Conservation (phyloP, 2,797 vertebrate genomes). For the Atherinosoma microstoma region DNA sequence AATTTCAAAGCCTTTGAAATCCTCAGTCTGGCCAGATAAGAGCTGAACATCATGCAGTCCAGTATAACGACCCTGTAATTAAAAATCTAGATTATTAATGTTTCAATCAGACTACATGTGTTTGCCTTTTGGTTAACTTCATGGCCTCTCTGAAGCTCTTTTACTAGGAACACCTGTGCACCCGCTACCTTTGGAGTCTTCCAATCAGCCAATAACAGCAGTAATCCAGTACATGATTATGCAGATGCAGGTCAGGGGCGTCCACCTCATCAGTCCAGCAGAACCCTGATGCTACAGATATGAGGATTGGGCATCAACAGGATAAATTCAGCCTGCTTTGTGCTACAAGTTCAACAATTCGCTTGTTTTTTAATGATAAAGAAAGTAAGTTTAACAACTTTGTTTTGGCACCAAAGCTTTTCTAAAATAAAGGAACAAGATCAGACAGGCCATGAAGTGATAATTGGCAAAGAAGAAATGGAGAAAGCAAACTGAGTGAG, state of each 20-base stretch:
- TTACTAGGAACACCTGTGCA: not conserved
- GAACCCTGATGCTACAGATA: not conserved
- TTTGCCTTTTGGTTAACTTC: not conserved
- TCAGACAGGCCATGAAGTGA: no score
- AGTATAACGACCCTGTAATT: no score
- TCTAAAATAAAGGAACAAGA: not conserved
- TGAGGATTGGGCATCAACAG: no score
- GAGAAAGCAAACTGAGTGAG: not conserved
- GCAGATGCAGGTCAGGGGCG: no score
- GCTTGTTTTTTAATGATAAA: not conserved
- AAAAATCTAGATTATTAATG: no score
- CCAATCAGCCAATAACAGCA: not conserved
- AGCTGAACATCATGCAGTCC: not conserved
- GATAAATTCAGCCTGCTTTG: no score
- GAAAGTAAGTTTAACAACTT: not conserved
- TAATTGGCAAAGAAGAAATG: not conserved
- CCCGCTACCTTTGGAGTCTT: not conserved
- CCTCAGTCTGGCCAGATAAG: no score
- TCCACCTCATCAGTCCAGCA: not conserved
- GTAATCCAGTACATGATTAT: no score
- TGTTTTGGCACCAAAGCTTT: not conserved
- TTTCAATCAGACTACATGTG: not conserved
- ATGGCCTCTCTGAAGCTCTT: no score
- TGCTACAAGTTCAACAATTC: no score
- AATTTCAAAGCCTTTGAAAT: no score